Conservation (phyloP, 2,797 vertebrate genomes). For the Macropodus opercularis region DNA sequence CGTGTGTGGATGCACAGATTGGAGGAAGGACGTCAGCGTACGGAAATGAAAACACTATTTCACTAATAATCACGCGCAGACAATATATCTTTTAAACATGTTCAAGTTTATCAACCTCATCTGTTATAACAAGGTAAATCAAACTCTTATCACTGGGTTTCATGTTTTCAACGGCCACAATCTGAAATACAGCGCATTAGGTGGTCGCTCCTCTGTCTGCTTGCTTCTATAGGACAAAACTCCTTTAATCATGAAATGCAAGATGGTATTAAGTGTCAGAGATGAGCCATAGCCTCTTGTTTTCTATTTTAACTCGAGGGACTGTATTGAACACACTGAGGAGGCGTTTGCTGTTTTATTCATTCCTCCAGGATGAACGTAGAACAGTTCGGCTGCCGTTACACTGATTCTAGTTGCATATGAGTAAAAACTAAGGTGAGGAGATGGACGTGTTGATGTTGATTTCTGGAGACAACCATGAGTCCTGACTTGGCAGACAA, state of each 20-base stretch:
- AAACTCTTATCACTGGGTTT: background rate
- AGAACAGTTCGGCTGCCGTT: conserved; percentile 7
- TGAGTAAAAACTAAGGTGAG: conserved; percentile 12
- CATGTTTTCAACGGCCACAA: conserved; percentile 3
- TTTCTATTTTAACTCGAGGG: conserved; percentile 37
- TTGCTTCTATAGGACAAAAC: conserved; percentile 33
- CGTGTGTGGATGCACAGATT: background rate
- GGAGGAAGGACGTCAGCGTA: conserved; percentile 20
- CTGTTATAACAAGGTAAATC: background rate
- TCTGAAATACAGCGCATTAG: conserved; percentile 17
- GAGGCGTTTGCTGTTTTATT: conserved; percentile 45
- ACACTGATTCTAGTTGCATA: conserved; percentile 13
- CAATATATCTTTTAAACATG: conserved; percentile 8
- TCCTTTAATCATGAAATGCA: conserved; percentile 37
- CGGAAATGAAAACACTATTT: conserved; percentile 25
- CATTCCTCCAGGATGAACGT: conserved; percentile 19
- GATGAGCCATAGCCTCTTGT: conserved; percentile 41
- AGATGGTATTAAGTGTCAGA: conserved; percentile 44
- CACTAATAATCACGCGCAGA: conserved; percentile 12
- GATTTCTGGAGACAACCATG: no score
- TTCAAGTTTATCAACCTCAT: conserved; percentile 1
- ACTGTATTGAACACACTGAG: conserved; percentile 29
- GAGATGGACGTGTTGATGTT: conserved; percentile 12
- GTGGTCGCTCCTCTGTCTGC: conserved; percentile 28
- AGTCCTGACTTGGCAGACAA: no score